Percentiles rank a stretch among this genome's conserved stretches.
These are phyloP conservation scores for Bombycilla garrulus DNA, from an alignment of 2,113 vertebrate genomes.

Conservation along the genomic window DNA sequence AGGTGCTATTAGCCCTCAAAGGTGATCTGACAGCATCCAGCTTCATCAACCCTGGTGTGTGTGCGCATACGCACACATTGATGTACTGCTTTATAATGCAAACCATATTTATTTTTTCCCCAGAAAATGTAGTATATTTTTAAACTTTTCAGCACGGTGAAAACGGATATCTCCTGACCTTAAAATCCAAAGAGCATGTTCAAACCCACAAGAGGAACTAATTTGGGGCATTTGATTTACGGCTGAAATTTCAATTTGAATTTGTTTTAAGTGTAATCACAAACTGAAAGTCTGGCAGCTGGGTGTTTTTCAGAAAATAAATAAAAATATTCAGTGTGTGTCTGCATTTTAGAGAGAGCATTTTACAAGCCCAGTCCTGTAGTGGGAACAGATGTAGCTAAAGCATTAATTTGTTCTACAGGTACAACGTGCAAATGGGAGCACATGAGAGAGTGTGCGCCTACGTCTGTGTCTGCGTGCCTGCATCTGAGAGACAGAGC, in stretches of 20 bases:
- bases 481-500: constrained; percentile 14
- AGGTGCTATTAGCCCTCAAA: constrained; percentile 24
- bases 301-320: constrained; percentile 55
- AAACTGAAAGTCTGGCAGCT: constrained; percentile 48
- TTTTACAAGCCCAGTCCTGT: constrained; percentile 78
- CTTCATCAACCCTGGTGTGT: not conserved
- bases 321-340: constrained; percentile 29
- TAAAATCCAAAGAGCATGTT: constrained; percentile 56
- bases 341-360: constrained; percentile 47
- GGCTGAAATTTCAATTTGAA: constrained; percentile 58
- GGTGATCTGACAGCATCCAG: constrained; percentile 3
- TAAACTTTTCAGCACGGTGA: constrained; percentile 60
- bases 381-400: constrained; percentile 72
- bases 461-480: not conserved
- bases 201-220: constrained; percentile 67
- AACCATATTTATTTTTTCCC: constrained; percentile 41
- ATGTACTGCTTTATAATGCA: constrained; percentile 53
- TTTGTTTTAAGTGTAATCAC: constrained; percentile 60
- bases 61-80: not conserved
- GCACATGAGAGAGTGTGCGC: not conserved
- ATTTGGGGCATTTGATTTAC: constrained; percentile 64
- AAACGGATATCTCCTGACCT: constrained; percentile 56
- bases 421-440: constrained; percentile 52
- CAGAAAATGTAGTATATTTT: constrained; percentile 47
- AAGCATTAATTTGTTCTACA: constrained; percentile 69